Evolutionary conservation across 2,888 invertebrate species (phyloP), one percentile per base, ranked within the genome.

Genomic region (Neoascia interrupta): DNA sequence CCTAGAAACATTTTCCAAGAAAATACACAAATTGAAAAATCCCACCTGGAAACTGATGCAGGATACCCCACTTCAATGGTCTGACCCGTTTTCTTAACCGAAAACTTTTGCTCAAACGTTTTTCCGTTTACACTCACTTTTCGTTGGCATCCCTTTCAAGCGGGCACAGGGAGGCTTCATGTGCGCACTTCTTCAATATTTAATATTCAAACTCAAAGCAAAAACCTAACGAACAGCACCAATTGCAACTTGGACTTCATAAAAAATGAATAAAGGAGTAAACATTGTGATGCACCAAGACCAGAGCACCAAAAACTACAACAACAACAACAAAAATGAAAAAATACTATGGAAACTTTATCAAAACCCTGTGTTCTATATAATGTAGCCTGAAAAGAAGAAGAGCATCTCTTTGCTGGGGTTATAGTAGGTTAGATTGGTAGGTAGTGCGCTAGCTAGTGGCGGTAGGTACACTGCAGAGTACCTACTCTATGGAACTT

Each of bases 161-260:
- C 31, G 26, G 26, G 23, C 23, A 10, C 11, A 1, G 6, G 26
- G 8, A 26, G 26, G 26, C 26, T 4, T 13, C 37, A 34, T 31
- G 28, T 19, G 13, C 19, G 64, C 72, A 66, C 73, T 60, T 54
- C 53, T 53, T 73, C 66, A 79, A 79, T 79, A 79, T 79, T 79
- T 73, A 79, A 79, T 79, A 79, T 79, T 73, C 66, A 66, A 79
- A 79, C 79, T 79, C 73, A 73, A 79, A 79, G 73, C 79, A 60
- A 76, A 76, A 54, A 70, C 79, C 73, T 79, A 73, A 72, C 79
- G 73, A 79, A 79, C 66, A 68, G 64, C 61, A 79, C 66, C 79
- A 79, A 73, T 73, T 79, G 66, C 79, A 73, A 79, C 66, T 79
- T 79, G 73, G 79, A 79, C 79, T 79, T 79, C 66, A 79, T 79